These are phyloP conservation scores for Champsocephalus gunnari DNA, from an alignment of 2,797 vertebrate genomes.

Conservation along the genomic window DNA sequence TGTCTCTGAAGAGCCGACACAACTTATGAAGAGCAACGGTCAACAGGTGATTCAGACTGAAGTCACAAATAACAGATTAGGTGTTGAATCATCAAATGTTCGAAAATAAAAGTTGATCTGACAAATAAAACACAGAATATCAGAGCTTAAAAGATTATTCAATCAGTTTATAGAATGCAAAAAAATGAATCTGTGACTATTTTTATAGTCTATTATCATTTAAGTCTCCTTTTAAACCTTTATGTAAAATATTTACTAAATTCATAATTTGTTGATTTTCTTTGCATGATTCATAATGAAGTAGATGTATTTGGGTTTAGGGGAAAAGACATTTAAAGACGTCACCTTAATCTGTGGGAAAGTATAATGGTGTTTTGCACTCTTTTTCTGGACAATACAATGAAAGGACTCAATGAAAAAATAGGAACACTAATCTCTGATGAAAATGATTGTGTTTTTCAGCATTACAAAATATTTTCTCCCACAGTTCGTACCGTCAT, in stretches of 20 bases:
- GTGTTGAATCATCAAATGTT: background rate
- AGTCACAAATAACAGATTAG: background rate
- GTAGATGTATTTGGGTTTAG: background rate
- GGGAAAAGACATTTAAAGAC: background rate
- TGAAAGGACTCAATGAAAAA: background rate
- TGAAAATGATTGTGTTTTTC: background rate
- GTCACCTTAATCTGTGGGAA: background rate
- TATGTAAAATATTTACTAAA: background rate
- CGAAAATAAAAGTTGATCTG: background rate
- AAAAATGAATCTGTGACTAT: background rate
- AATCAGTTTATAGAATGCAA: background rate
- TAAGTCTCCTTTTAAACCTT: background rate
- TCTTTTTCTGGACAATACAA: background rate
- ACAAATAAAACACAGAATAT: background rate
- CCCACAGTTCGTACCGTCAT: conserved; percentile 90
- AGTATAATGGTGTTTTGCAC: background rate
- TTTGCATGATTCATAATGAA: background rate
- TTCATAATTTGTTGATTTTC: background rate
- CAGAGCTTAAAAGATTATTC: background rate
- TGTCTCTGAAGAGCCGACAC: conserved; percentile 67
- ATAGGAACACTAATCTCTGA: background rate
- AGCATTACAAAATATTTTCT: background rate
- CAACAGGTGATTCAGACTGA: conserved; percentile 53
- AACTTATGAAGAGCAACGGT: conserved; percentile 64
- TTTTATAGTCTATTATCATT: background rate